Percentiles rank a stretch among this genome's conserved stretches.
Conservation (phyloP, 2,113 vertebrate genomes). For the Chitala chitala region DNA sequence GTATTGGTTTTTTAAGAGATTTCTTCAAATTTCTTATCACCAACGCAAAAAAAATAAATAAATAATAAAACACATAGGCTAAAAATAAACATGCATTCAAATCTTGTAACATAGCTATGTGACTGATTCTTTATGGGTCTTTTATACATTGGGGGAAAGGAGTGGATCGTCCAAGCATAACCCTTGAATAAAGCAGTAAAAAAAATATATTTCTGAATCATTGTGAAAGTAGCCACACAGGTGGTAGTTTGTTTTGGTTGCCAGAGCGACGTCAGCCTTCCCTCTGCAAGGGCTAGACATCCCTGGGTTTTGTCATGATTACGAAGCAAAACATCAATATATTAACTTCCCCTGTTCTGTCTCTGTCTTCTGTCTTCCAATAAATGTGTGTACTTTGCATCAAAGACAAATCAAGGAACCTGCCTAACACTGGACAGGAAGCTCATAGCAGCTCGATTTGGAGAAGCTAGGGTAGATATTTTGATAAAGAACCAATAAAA, state of each 20-base stretch:
- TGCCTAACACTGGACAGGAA: not conserved
- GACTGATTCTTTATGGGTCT: too few species aligned
- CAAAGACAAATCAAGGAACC: slow-evolving; percentile 5
- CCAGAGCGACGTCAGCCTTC: not conserved
- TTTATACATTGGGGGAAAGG: too few species aligned
- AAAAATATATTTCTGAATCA: not conserved
- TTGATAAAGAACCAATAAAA: too few species aligned
- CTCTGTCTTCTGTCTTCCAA: not conserved
- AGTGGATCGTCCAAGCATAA: too few species aligned
- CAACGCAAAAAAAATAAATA: too few species aligned
- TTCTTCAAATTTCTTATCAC: too few species aligned
- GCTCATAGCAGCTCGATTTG: not conserved
- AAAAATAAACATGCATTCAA: too few species aligned
- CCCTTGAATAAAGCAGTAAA: too few species aligned
- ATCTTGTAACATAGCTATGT: not conserved
- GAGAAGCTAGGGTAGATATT: too few species aligned
- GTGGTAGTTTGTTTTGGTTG: not conserved
- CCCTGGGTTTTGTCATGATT: not conserved
- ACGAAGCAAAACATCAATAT: not conserved
- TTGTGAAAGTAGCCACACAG: not conserved
- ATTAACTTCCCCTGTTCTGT: not conserved
- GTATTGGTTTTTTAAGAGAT: too few species aligned
- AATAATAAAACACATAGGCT: too few species aligned
- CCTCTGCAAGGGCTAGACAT: not conserved
- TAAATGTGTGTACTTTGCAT: not conserved